Evolutionary conservation across 1,140 invertebrate genomes (phyloP).

Genomic region (Apolygus lucorum): DNA sequence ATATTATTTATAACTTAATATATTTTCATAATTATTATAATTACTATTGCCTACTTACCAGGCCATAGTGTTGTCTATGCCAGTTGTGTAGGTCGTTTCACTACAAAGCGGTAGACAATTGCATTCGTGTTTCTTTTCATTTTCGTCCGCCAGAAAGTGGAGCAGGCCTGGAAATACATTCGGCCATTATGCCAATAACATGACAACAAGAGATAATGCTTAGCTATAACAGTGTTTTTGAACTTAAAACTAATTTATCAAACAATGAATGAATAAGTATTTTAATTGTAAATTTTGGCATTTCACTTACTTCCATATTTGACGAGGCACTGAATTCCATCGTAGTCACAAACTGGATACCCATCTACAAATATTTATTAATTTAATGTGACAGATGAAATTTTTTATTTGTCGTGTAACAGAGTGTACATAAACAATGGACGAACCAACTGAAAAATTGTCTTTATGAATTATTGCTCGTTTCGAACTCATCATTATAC

Average conservation of each 20-base stretch:
- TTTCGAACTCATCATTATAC: too few relatives aligned
- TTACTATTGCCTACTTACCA: constrained; percentile 28
- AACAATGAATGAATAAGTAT: too few relatives aligned
- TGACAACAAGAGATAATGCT: neutral
- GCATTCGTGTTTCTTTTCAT: constrained; percentile 40
- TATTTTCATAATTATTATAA: too few relatives aligned
- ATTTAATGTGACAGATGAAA: too few relatives aligned
- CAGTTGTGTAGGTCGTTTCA: constrained; percentile 49
- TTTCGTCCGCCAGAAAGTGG: constrained; percentile 2
- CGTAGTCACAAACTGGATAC: constrained; percentile 35
- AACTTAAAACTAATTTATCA: neutral
- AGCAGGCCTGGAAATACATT: constrained; percentile 5
- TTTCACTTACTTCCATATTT: constrained; percentile 21
- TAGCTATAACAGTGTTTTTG: neutral
- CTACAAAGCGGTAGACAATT: constrained; percentile 52
- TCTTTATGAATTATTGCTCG: too few relatives aligned
- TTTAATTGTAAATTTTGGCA: neutral
- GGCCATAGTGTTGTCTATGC: constrained; percentile 29
- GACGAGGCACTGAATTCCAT: constrained; percentile 19
- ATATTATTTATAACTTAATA: too few relatives aligned
- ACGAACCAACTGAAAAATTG: too few relatives aligned
- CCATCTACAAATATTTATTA: constrained; percentile 46
- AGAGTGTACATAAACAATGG: too few relatives aligned
- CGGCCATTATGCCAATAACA: neutral
- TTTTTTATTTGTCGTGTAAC: too few relatives aligned